phyloP scores from a whole-genome alignment of 2,797 vertebrate genomes.

The Aratinga solstitialis region DNA sequence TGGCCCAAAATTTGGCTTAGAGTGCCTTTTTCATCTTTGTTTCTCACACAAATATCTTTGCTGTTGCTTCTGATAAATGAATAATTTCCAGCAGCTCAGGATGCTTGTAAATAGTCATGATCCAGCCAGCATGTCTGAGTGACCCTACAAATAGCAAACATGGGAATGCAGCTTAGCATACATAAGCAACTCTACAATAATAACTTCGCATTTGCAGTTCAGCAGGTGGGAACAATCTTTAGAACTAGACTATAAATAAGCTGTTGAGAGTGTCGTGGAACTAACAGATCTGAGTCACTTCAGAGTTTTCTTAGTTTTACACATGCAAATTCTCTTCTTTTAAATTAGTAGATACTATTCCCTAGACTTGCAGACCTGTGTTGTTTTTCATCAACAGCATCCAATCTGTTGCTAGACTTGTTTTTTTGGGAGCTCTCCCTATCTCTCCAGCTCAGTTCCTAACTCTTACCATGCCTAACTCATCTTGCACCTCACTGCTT shows the following conservation, averaged over 20 bases:
- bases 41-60: conserved; percentile 41
- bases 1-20: conserved; percentile 16
- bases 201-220: background rate
- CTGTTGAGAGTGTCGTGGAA: background rate
- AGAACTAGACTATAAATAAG: conserved; percentile 26
- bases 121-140: conserved; percentile 53
- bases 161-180: conserved; percentile 47
- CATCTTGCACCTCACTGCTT: background rate
- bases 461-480: background rate
- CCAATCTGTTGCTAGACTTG: background rate
- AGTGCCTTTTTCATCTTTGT: conserved; percentile 39
- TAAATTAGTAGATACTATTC: background rate
- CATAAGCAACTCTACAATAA: conserved; percentile 39
- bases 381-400: background rate
- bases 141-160: conserved; percentile 55
- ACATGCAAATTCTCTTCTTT: background rate
- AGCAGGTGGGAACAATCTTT: conserved; percentile 35
- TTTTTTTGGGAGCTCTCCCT: conserved; percentile 26
- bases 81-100: conserved; percentile 49
- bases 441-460: background rate
- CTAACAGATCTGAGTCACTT: background rate
- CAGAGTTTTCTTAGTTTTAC: background rate
- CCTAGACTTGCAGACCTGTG: background rate
- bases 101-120: conserved; percentile 58
- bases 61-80: conserved; percentile 57